Evolutionary conservation across 1,140 invertebrate genomes (phyloP).

Genomic region (Drosophila mayri): DNA sequence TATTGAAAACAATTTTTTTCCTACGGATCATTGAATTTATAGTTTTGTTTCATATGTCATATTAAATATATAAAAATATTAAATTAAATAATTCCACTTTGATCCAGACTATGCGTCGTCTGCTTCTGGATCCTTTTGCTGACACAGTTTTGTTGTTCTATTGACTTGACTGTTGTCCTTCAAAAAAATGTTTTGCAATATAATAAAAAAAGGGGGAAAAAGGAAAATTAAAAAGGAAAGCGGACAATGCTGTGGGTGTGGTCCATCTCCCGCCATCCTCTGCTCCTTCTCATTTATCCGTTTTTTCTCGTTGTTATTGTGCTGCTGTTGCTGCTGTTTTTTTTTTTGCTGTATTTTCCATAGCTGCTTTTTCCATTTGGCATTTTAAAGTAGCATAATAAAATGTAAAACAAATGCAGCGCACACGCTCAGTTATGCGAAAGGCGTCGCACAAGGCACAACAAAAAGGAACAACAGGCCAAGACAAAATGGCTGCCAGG

Average conservation of each 20-base stretch:
- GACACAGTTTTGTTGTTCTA: slow-evolving; percentile 25
- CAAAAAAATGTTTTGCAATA: slow-evolving; percentile 54
- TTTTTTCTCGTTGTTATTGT: slow-evolving; percentile 15
- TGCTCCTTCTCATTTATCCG: slow-evolving; percentile 14
- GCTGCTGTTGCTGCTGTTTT: slow-evolving; percentile 13
- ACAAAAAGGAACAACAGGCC: slow-evolving; percentile 42
- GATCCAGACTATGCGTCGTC: background rate
- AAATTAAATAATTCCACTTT: slow-evolving; percentile 48
- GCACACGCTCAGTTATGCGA: slow-evolving; percentile 75
- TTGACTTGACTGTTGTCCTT: slow-evolving; percentile 60
- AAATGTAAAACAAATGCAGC: slow-evolving; percentile 79
- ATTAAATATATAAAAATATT: slow-evolving; percentile 15
- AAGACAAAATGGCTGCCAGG: slow-evolving; percentile 56
- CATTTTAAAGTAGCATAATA: slow-evolving; percentile 77
- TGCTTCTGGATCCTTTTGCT: slow-evolving; percentile 15
- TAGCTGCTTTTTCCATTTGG: slow-evolving; percentile 41
- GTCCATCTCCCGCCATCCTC: slow-evolving; percentile 6
- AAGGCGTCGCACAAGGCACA: slow-evolving; percentile 55
- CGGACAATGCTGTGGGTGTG: slow-evolving; percentile 43
- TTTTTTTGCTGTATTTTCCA: slow-evolving; percentile 27
- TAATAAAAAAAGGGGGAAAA: slow-evolving; percentile 28
- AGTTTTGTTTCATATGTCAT: too few species aligned
- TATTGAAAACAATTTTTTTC: too few species aligned
- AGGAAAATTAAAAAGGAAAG: slow-evolving; percentile 50
- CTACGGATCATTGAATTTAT: too few species aligned